Percentiles rank a stretch among this genome's conserved stretches.
Evolutionary conservation across 1,140 invertebrate species (phyloP).

Genomic region (Drosophila nannoptera): DNA sequence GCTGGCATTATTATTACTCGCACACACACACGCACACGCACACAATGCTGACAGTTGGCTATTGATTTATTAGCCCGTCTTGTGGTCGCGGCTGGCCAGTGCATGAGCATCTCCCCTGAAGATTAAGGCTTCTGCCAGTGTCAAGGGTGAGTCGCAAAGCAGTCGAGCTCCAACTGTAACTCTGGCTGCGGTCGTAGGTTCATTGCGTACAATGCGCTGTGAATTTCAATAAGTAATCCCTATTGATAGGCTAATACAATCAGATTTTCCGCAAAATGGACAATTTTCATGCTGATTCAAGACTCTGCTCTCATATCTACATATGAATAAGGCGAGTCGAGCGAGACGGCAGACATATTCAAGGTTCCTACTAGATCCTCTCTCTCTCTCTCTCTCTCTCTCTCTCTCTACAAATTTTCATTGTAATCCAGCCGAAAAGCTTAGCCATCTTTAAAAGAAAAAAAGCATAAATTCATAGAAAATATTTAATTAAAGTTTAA

Average conservation of each 20-base stretch:
- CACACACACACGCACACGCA: slow-evolving; percentile 19
- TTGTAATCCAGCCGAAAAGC: too few species aligned
- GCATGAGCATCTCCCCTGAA: slow-evolving; percentile 16
- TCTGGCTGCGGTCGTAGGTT: not conserved
- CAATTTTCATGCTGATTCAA: not conserved
- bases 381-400: too few species aligned
- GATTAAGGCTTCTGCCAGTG: slow-evolving; percentile 10
- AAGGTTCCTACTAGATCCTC: too few species aligned
- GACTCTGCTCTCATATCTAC: not conserved
- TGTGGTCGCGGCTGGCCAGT: slow-evolving; percentile 39
- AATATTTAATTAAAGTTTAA: not conserved
- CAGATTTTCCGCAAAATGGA: not conserved
- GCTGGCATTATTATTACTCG: slow-evolving; percentile 67
- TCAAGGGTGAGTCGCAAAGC: slow-evolving; percentile 20
- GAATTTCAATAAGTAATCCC: slow-evolving; percentile 8
- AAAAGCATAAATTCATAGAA: not conserved
- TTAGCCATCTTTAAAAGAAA: too few species aligned
- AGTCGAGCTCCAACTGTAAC: slow-evolving; percentile 2
- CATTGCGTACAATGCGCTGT: slow-evolving; percentile 6
- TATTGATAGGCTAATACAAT: not conserved
- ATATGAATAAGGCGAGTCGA: too few species aligned
- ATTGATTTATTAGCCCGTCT: slow-evolving; percentile 72
- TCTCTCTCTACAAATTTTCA: too few species aligned
- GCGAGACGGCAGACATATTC: too few species aligned
- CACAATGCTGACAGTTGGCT: slow-evolving; percentile 73